Evolutionary conservation across 2,888 invertebrate genomes (phyloP), one percentile per base, ranked within the genome.

Genomic region (Cataglyphis albicans): DNA sequence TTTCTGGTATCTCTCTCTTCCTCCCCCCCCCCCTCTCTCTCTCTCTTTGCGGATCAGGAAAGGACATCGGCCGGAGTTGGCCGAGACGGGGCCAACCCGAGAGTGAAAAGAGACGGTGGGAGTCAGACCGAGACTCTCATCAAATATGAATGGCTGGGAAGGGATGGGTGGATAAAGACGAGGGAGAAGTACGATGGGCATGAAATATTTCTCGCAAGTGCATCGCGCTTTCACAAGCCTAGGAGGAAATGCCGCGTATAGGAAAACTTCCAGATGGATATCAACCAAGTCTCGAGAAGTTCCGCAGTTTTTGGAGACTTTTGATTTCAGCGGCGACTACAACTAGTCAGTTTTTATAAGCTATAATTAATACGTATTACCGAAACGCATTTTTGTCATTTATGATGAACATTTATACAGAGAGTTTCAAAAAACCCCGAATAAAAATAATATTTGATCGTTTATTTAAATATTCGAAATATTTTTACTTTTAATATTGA

Each of bases 191-290:
- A 78, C 73, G 85, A 57, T 85, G 87, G 82, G 87, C 83, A 90
- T 92, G 88, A 92, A 92, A 92, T 92, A 92, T 92, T 92, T 92
- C 86, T 86, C 84, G 86, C 87, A 85, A 89, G 88, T 88, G 91
- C 88, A 91, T 91, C 87, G 87, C 86, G 83, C 81, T 85, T 82
- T 82, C 74, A 81, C 86, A 85, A 61, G 76, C 63, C 67, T 84
- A 80, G 67, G 72, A 80, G 67, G 75, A 82, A 82, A 67, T 74
- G 74, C 32, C 61, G 65, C 59, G 70, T 41, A 59, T 67, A 75
- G 81, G 76, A 86, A 87, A 90, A 88, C 82, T 91, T 90, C 67
- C 52, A 73, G 86, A 80, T 83, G 80, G 84, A 81, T 90, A 91
- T 87, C 86, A 90, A 87, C 84, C 59, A 68, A 80, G 87, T 87